Conservation (phyloP, 2,797 vertebrate genomes). For the Sternotherus odoratus region DNA sequence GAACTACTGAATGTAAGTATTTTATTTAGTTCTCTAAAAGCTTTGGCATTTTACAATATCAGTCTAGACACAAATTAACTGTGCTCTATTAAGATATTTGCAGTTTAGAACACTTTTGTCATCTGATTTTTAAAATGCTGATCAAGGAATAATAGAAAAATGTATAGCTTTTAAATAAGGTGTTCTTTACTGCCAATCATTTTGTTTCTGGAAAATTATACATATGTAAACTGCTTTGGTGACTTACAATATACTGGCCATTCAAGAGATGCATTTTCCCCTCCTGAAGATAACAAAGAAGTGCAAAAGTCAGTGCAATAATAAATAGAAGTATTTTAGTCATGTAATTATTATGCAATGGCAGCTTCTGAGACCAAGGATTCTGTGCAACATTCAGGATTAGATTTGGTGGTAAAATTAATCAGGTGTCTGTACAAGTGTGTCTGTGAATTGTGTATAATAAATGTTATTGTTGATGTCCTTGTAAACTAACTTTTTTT, state of each 20-base stretch:
- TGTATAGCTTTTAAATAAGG: background rate
- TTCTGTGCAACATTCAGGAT: background rate
- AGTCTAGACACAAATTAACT: background rate
- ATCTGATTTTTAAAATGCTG: slow-evolving; percentile 24
- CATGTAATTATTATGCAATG: background rate
- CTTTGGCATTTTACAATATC: background rate
- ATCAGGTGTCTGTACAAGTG: background rate
- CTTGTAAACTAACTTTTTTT: background rate
- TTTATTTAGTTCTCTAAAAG: slow-evolving; percentile 40
- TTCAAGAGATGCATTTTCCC: background rate
- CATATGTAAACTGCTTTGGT: background rate
- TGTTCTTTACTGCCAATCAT: background rate
- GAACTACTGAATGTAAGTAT: slow-evolving; percentile 66
- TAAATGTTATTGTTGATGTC: background rate
- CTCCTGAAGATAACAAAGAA: background rate
- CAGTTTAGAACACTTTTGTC: background rate
- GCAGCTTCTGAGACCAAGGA: background rate
- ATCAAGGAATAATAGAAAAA: slow-evolving; percentile 18
- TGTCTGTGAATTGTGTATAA: background rate
- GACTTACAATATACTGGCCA: background rate
- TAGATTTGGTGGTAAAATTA: background rate
- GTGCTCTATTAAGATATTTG: background rate
- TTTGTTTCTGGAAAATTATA: background rate
- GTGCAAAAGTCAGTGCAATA: background rate
- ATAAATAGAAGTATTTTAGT: background rate